Conservation (phyloP, 37 sponge, comb jelly and placozoan species). For the Haliclona indistincta region DNA sequence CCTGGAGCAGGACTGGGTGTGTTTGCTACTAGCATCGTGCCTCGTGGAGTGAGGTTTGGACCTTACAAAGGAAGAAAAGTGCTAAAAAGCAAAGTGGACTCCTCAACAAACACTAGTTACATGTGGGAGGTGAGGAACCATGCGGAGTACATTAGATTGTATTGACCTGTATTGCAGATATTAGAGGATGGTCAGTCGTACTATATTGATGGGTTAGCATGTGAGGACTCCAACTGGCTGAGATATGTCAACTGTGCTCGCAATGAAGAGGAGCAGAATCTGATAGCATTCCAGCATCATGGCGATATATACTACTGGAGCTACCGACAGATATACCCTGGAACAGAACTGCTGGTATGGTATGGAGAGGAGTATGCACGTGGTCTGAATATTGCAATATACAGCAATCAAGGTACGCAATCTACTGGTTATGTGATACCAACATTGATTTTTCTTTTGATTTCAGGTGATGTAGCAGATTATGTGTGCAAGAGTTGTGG, state of each 20-base stretch:
- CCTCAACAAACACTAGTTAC: constrained; percentile 48
- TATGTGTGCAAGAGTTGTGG: constrained; percentile 41
- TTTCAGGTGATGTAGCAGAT: too few relatives aligned
- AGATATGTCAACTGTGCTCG: constrained; percentile 90
- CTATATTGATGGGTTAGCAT: constrained; percentile 70
- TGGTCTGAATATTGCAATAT: constrained; percentile 66
- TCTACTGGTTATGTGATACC: too few relatives aligned
- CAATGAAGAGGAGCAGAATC: constrained; percentile 87
- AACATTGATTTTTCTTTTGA: too few relatives aligned
- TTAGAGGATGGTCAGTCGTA: constrained; percentile 29
- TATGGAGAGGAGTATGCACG: constrained; percentile 82
- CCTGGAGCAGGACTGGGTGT: constrained; percentile 71
- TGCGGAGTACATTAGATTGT: too few relatives aligned
- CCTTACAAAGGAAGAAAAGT: constrained; percentile 63
- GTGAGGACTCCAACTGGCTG: constrained; percentile 78
- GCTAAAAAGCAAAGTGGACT: constrained; percentile 19
- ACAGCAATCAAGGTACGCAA: too few relatives aligned
- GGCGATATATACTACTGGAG: constrained; percentile 82
- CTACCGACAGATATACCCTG: constrained; percentile 72
- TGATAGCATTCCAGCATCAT: constrained; percentile 86
- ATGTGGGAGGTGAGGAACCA: constrained; percentile 78
- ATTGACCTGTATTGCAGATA: constrained; percentile 39
- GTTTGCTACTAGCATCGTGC: constrained; percentile 57
- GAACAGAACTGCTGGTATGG: constrained; percentile 59
- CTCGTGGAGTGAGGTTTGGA: constrained; percentile 50